These are phyloP conservation scores for Axea sp. DNA, from an alignment of 2,888 invertebrate species.

Conservation along the genomic window DNA sequence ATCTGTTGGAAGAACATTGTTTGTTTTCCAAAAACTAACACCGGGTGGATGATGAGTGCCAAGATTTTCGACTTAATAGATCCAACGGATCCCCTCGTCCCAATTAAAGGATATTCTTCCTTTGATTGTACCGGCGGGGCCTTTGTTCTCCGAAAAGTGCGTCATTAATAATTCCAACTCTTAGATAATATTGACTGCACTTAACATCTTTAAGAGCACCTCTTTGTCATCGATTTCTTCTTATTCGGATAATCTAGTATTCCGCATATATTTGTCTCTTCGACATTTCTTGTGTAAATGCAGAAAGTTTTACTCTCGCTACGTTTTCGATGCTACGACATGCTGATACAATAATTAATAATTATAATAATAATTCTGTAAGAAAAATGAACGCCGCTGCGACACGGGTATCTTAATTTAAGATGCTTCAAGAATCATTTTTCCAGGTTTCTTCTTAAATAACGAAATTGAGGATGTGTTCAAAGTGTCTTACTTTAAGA, in stretches of 20 bases:
- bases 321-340: constrained; percentile 61
- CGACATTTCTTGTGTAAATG: constrained; percentile 57
- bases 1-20: constrained; percentile 3
- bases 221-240: constrained; percentile 60
- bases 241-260: constrained; percentile 57
- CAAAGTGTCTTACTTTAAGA: constrained; percentile 36
- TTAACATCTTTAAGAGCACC: constrained; percentile 57
- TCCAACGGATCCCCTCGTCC: constrained; percentile 5
- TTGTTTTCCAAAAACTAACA: constrained; percentile 23
- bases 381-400: constrained; percentile 26
- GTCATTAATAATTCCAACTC: constrained; percentile 56
- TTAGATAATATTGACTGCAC: constrained; percentile 55
- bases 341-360: constrained; percentile 62
- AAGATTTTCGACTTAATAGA: constrained; percentile 39
- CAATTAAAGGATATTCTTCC: constrained; percentile 11
- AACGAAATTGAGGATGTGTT: not conserved
- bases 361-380: constrained; percentile 52
- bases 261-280: constrained; percentile 54
- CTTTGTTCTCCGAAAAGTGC: constrained; percentile 51
- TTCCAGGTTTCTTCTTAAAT: constrained; percentile 9
- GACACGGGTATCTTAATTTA: constrained; percentile 29
- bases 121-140: constrained; percentile 17
- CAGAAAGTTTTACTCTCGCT: constrained; percentile 56
- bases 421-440: constrained; percentile 8
- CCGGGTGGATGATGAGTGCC: constrained; percentile 47